Base-by-base conservation (phyloP, 30 jellyfish, hydroid and myxozoan genomes). In the Aurelia sp. region DNA sequence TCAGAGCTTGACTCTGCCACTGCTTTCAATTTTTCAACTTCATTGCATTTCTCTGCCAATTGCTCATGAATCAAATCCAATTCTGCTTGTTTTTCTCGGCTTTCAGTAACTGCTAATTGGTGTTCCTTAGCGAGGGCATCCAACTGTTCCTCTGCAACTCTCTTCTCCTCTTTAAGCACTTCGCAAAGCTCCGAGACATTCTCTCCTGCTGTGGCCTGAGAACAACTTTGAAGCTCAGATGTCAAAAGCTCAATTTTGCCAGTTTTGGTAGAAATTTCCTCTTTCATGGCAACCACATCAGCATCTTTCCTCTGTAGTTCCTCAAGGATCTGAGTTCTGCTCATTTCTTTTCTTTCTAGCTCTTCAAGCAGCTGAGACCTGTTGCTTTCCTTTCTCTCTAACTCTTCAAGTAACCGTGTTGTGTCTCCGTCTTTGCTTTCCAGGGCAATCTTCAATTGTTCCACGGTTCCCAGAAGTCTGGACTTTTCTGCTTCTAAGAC, bases 31-130 rank as follows among this genome's bases (percentile, higher is more conserved):
- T 52, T 55, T 0, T 66, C 91, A 21, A 66, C 47, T 40, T 66
- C 91, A 31, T 20, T 74, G 38, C 75, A 13, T 50, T 47, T 72
- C 53, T 60, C 80, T 15, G 33, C 41, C 60, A 84, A n/a, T 71
- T 84, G 88, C 65, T 72, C 93, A 20, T 18, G 22, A 60, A 74
- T 38, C 71, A 61, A 7, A 16, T 84, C 93, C 9, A 84, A n/a
- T 72, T 60, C 93, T 16, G 81, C 40, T 5, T 24, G 15, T 11
- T 60, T 72, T 47, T 84, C 93, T 68, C 71, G 73, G 67, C 63
- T 21, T 19, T 58, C 84, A 19, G 19, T 6, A 19, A 60, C 22
- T 62, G 48, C 30, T 2, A 40, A 53, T 22, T 48, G 27, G 8
- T 59, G 19, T 70, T 68, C 80, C 48, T 70, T 80, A 16, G 27